Conservation (phyloP, 2,797 vertebrate species). For the Linurgus olivaceus region DNA sequence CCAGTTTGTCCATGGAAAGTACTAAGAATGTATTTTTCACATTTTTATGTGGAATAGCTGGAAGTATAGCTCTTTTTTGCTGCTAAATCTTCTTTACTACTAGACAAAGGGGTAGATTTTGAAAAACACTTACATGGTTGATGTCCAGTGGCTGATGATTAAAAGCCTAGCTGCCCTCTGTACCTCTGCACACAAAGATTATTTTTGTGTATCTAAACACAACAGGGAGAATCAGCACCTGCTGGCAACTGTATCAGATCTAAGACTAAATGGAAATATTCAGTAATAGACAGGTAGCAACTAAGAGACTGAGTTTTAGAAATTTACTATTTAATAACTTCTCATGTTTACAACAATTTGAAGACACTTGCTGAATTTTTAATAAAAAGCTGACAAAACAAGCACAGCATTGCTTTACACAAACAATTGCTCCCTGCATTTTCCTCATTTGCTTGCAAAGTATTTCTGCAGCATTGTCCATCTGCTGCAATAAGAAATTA, state of each 20-base stretch:
- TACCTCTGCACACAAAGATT: background rate
- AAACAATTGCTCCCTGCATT: background rate
- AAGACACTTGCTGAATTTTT: slow-evolving; percentile 26
- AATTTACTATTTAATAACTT: slow-evolving; percentile 2
- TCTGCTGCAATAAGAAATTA: background rate
- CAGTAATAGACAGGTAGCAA: background rate
- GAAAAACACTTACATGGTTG: background rate
- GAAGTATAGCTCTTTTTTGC: background rate
- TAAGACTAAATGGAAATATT: background rate
- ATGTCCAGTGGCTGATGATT: background rate
- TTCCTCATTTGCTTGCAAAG: background rate
- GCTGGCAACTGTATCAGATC: background rate
- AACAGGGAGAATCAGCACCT: background rate
- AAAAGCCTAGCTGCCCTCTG: background rate
- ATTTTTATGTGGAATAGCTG: background rate
- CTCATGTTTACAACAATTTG: background rate
- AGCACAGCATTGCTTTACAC: background rate
- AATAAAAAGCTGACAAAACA: slow-evolving; percentile 23
- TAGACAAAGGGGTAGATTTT: background rate
- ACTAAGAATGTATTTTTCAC: background rate
- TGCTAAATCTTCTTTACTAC: background rate
- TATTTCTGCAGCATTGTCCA: background rate
- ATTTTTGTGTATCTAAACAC: background rate
- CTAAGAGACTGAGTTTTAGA: background rate
- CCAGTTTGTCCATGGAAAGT: background rate